These are phyloP conservation scores for Athalia rosae DNA, from an alignment of 2,888 invertebrate genomes.

Conservation along the genomic window DNA sequence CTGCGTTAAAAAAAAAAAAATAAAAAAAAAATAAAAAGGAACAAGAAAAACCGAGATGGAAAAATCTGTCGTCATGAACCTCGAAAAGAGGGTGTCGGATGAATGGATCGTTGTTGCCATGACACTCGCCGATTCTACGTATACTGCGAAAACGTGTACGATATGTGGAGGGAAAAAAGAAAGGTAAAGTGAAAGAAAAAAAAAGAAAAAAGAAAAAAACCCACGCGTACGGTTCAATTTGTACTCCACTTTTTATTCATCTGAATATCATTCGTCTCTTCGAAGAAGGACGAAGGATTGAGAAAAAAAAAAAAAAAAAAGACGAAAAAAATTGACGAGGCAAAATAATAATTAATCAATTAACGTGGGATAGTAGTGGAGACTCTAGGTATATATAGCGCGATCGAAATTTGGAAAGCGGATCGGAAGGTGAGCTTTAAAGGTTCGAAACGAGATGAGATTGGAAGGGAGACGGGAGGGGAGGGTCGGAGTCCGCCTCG, in stretches of 20 bases:
- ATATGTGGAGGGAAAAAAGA: no score
- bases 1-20: not conserved
- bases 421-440: slow-evolving; percentile 59
- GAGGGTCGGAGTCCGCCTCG: slow-evolving; percentile 49
- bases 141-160: not conserved
- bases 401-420: slow-evolving; percentile 57
- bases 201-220: no score
- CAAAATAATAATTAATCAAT: no score
- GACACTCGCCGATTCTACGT: slow-evolving; percentile 53
- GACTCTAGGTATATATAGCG: not conserved
- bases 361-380: not conserved
- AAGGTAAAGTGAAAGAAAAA: no score
- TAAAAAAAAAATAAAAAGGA: not conserved
- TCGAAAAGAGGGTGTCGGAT: slow-evolving; percentile 39
- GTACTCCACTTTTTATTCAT: no score
- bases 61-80: not conserved
- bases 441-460: slow-evolving; percentile 48
- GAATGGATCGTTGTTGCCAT: slow-evolving; percentile 61
- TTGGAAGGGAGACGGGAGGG: no score
- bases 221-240: no score
- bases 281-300: no score
- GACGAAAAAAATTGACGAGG: not conserved
- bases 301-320: not conserved
- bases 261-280: no score
- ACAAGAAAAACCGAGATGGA: slow-evolving; percentile 30